These are phyloP conservation scores for Camelus dromedarius DNA, from an alignment of 2,113 vertebrate species.

Conservation along the genomic window DNA sequence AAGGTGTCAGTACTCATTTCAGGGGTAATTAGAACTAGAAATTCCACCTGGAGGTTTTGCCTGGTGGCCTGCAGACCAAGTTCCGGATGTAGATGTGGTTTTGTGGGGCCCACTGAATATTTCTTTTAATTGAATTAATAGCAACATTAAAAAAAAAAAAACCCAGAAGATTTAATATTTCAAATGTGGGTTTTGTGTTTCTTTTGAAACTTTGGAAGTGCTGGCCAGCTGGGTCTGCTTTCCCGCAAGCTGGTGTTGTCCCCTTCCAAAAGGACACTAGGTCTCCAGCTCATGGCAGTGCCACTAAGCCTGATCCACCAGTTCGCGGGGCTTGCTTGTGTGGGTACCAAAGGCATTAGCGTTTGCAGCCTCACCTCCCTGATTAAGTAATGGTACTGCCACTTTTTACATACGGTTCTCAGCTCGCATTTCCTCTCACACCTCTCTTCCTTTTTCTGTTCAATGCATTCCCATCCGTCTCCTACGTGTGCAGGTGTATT, in stretches of 20 bases:
- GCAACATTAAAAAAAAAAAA: neutral
- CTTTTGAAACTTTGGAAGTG: neutral
- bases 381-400: fast-evolving
- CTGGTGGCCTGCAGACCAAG: too few relatives aligned
- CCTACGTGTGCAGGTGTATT: neutral
- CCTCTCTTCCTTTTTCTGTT: neutral
- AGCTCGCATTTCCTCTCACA: neutral
- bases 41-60: neutral
- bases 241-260: neutral
- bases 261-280: neutral
- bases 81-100: neutral
- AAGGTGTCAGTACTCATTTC: neutral
- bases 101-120: neutral
- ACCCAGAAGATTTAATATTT: neutral
- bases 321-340: fast-evolving
- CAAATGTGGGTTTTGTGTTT: neutral
- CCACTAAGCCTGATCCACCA: neutral
- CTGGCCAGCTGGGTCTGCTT: neutral
- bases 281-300: neutral
- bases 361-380: neutral
- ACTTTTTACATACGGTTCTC: neutral
- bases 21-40: neutral
- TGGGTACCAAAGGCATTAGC: fast-evolving
- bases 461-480: neutral
- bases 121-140: neutral